These are phyloP conservation scores for Pemphigus obesinymphae DNA, from an alignment of 1,140 invertebrate species.

Conservation along the genomic window DNA sequence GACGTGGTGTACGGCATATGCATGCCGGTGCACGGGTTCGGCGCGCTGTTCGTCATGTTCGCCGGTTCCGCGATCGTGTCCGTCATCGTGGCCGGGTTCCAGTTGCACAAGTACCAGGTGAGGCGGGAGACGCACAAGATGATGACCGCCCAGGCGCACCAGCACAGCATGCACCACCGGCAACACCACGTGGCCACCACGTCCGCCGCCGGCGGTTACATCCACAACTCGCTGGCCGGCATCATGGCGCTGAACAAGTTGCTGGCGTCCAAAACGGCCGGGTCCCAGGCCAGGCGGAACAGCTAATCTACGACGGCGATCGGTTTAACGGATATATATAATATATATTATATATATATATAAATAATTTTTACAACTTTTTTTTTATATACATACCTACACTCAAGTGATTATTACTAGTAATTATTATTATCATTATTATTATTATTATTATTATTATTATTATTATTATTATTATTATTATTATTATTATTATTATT, in stretches of 20 bases:
- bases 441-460: not conserved
- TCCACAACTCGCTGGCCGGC: constrained; percentile 59
- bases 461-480: not conserved
- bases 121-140: constrained; percentile 59
- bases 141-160: constrained; percentile 50
- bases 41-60: constrained; percentile 78
- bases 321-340: not conserved
- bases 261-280: constrained; percentile 10
- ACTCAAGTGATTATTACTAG: not conserved
- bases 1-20: constrained; percentile 89
- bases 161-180: constrained; percentile 51
- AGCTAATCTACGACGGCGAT: not conserved
- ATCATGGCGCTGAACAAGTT: constrained; percentile 69
- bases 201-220: constrained; percentile 27
- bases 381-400: not conserved
- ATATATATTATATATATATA: not conserved
- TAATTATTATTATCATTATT: not conserved
- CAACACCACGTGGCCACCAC: constrained; percentile 50
- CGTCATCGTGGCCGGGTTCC: constrained; percentile 68
- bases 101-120: constrained; percentile 68
- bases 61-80: constrained; percentile 78
- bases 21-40: constrained; percentile 80
- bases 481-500: not conserved
- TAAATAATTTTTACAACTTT: too few relatives aligned
- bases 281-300: not conserved